A percentile compares a stretch with the other conserved stretches of the same genome.
Conservation (phyloP, 2,113 vertebrate genomes). For the Paradoxurus hermaphroditus region DNA sequence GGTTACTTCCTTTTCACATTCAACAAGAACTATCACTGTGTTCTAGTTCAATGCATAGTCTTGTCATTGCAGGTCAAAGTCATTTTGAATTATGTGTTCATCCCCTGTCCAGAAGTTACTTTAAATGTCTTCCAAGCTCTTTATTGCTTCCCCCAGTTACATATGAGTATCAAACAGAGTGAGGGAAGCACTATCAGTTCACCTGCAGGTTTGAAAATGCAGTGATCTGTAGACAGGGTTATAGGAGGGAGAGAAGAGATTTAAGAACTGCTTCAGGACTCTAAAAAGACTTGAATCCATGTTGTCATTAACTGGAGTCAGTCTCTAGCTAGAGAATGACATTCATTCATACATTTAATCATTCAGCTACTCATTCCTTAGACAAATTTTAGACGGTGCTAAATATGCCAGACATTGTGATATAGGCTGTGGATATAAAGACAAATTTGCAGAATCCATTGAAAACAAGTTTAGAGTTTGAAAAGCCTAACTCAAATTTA, state of each 20-base stretch:
- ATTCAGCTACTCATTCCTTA: not conserved
- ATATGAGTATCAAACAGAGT: rapidly evolving
- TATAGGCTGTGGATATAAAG: not conserved
- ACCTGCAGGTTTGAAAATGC: conserved; percentile 14
- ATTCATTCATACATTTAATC: not conserved
- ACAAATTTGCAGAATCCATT: not conserved
- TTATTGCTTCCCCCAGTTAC: conserved; percentile 30
- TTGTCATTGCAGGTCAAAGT: conserved; percentile 49
- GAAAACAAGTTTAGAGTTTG: not conserved
- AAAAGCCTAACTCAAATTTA: not conserved
- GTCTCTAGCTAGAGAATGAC: not conserved
- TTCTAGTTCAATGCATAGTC: conserved; percentile 74
- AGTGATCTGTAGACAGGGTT: not conserved
- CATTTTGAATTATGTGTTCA: conserved; percentile 47
- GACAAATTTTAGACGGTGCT: not conserved
- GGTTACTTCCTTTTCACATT: conserved; percentile 70
- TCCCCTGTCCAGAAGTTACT: conserved; percentile 44
- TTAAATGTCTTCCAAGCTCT: not conserved
- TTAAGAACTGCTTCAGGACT: not conserved
- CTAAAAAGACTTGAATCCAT: not conserved
- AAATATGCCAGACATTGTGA: not conserved
- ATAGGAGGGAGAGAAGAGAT: not conserved
- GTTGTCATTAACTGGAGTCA: not conserved
- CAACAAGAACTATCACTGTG: conserved; percentile 70
- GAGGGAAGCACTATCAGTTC: conserved; percentile 38